Conservation (phyloP, 2,797 vertebrate species). For the Sitta carolinensis region DNA sequence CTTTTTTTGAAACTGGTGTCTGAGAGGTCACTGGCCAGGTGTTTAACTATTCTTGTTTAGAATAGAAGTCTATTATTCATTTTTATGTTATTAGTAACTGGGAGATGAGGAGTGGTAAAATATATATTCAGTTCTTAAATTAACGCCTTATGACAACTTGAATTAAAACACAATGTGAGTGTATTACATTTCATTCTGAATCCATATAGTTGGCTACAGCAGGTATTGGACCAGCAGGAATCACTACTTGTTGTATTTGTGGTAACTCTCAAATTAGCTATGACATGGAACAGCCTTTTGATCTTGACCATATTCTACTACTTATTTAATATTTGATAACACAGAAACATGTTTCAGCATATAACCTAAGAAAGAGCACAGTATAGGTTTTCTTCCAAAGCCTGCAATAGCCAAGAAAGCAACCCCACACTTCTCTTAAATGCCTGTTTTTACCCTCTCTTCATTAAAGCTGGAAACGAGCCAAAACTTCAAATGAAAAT, state of each 20-base stretch:
- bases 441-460: not conserved
- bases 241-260: slow-evolving; percentile 40
- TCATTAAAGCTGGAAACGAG: not conserved
- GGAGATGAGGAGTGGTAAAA: slow-evolving; percentile 30
- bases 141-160: slow-evolving; percentile 43
- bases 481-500: not conserved
- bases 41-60: slow-evolving; percentile 32
- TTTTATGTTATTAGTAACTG: slow-evolving; percentile 32
- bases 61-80: slow-evolving; percentile 30
- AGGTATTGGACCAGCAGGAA: slow-evolving; percentile 47
- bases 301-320: slow-evolving; percentile 72
- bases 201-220: slow-evolving; percentile 1
- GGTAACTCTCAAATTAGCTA: slow-evolving; percentile 63
- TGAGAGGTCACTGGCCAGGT: slow-evolving; percentile 29
- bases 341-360: slow-evolving; percentile 44
- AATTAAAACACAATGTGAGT: slow-evolving; percentile 34
- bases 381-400: slow-evolving; percentile 38
- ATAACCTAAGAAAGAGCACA: slow-evolving; percentile 32
- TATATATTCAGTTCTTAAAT: slow-evolving; percentile 45
- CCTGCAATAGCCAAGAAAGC: not conserved
- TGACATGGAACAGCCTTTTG: slow-evolving; percentile 67
- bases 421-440: not conserved
- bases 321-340: slow-evolving; percentile 75
- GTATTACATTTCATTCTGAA: slow-evolving; percentile 38
- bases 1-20: not conserved